Conservation (phyloP, 2,797 vertebrate species). For the Perodicticus potto region DNA sequence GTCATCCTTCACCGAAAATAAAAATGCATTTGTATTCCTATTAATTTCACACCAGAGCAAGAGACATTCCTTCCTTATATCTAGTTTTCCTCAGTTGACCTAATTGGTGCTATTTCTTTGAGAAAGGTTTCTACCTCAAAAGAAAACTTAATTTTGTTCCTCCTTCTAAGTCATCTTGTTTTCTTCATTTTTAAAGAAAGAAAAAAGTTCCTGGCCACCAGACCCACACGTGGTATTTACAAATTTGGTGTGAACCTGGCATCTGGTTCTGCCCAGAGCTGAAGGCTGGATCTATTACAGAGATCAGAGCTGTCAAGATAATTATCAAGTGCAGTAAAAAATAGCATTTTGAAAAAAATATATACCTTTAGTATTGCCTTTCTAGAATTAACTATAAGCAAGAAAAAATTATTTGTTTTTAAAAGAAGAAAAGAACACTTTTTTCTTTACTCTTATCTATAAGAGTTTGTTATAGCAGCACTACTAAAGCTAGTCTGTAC, state of each 20-base stretch:
- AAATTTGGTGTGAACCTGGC: slow-evolving; percentile 85
- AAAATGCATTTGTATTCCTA: not conserved
- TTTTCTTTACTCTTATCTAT: slow-evolving; percentile 81
- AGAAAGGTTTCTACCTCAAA: slow-evolving; percentile 74
- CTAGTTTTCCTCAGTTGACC: slow-evolving; percentile 72
- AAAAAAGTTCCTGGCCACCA: slow-evolving; percentile 81
- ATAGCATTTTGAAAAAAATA: slow-evolving; percentile 89
- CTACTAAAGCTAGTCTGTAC: slow-evolving; percentile 87
- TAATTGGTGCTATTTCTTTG: slow-evolving; percentile 76
- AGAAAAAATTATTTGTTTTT: slow-evolving; percentile 85
- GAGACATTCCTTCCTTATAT: slow-evolving; percentile 73
- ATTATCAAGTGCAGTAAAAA: slow-evolving; percentile 91
- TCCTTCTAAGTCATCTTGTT: slow-evolving; percentile 55
- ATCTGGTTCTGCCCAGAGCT: slow-evolving; percentile 83
- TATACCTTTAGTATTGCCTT: slow-evolving; percentile 91
- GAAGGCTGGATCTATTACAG: slow-evolving; percentile 77
- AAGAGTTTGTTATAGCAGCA: slow-evolving; percentile 87
- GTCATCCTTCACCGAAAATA: slow-evolving; percentile 70
- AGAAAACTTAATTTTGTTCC: slow-evolving; percentile 75
- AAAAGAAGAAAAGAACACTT: slow-evolving; percentile 85
- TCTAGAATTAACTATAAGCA: slow-evolving; percentile 89
- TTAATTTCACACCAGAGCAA: slow-evolving; percentile 74
- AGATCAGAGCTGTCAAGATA: slow-evolving; percentile 87
- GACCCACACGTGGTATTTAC: slow-evolving; percentile 86
- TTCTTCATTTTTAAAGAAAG: slow-evolving; percentile 54